Conservation (phyloP, 2,797 vertebrate genomes). For the Cynodonichthys magdalenae region DNA sequence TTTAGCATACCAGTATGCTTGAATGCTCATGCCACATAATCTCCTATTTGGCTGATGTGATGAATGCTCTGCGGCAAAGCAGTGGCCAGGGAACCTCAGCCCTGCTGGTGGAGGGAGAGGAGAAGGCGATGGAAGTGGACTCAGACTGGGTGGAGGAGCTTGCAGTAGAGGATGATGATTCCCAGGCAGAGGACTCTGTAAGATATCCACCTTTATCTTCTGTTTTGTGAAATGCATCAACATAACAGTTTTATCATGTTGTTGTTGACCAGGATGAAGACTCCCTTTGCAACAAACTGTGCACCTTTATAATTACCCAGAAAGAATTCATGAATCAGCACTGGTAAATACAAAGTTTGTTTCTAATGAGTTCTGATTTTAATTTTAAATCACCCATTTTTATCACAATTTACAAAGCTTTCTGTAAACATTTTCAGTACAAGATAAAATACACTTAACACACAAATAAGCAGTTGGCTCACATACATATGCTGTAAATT, state of each 20-base stretch:
- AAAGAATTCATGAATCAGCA: constrained; percentile 99
- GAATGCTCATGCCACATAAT: constrained; percentile 97
- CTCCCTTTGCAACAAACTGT: constrained; percentile 98
- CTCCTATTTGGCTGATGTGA: constrained; percentile 98
- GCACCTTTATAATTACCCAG: constrained; percentile 98
- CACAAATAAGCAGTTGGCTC: neutral
- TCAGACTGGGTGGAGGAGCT: constrained; percentile 99
- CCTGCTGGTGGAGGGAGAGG: constrained; percentile 93
- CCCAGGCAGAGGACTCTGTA: constrained; percentile 98
- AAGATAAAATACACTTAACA: neutral
- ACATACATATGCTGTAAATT: neutral
- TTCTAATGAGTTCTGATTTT: constrained; percentile 11
- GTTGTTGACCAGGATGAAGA: constrained; percentile 92
- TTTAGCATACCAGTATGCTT: constrained; percentile 91
- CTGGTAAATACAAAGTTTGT: constrained; percentile 82
- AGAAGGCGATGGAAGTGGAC: constrained; percentile 96
- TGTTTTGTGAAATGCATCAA: neutral
- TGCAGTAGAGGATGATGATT: constrained; percentile 97
- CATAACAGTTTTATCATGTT: constrained; percentile 3
- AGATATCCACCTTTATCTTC: constrained; percentile 36
- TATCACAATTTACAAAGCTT: neutral
- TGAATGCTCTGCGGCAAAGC: constrained; percentile 92
- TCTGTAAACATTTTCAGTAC: neutral
- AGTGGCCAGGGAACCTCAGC: constrained; percentile 90
- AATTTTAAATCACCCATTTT: neutral